phyloP scores from a whole-genome alignment of 2,888 invertebrate species.

The Drosophila nr. perissopoda region DNA sequence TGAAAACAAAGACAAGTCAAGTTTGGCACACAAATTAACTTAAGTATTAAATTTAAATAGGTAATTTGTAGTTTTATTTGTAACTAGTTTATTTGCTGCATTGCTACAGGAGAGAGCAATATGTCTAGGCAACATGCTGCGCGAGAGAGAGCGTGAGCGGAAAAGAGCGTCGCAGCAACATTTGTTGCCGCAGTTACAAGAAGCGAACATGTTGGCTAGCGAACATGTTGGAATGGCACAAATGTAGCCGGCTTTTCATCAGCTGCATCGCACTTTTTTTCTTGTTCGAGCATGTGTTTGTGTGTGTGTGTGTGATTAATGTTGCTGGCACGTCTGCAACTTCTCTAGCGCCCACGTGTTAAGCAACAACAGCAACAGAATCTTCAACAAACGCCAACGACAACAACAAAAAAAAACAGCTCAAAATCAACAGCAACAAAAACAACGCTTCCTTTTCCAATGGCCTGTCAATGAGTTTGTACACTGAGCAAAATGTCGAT shows the following conservation, averaged over 20 bases:
- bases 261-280: constrained; percentile 10
- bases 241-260: constrained; percentile 40
- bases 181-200: constrained; percentile 26
- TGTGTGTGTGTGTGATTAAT: constrained; percentile 34
- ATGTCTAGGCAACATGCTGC: constrained; percentile 67
- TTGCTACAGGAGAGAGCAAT: constrained; percentile 37
- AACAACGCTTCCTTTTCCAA: constrained; percentile 46
- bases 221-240: constrained; percentile 30
- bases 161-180: constrained; percentile 35
- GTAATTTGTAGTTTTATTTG: background rate
- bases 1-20: background rate
- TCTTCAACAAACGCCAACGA: constrained; percentile 36
- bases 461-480: constrained; percentile 34
- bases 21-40: background rate
- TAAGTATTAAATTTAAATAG: background rate
- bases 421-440: constrained; percentile 12
- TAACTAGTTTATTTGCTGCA: background rate
- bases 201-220: constrained; percentile 25
- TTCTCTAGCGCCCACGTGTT: constrained; percentile 36
- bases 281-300: constrained; percentile 11
- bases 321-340: constrained; percentile 38
- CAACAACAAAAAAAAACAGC: constrained; percentile 5
- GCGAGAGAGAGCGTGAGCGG: background rate
- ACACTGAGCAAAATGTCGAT: background rate
- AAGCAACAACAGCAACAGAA: constrained; percentile 23